Conservation (phyloP, 2,888 invertebrate genomes). For the Teinopalpus imperialis region DNA sequence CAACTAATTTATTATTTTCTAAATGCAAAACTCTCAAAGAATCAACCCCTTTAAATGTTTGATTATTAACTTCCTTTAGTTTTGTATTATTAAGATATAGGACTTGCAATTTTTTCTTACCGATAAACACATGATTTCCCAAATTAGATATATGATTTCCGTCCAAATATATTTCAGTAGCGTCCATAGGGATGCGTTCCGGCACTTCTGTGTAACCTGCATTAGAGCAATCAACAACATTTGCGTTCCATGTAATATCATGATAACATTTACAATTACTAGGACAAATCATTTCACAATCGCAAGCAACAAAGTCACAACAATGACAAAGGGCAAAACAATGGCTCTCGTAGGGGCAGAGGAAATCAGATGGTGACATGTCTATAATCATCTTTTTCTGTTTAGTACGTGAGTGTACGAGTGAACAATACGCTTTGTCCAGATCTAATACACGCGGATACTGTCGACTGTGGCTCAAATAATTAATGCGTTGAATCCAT, state of each 20-base stretch:
- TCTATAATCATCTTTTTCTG: slow-evolving; percentile 87
- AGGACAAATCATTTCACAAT: slow-evolving; percentile 95
- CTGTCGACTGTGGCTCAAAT: slow-evolving; percentile 87
- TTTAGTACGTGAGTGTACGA: slow-evolving; percentile 85
- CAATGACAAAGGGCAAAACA: slow-evolving; percentile 95
- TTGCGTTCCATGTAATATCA: slow-evolving; percentile 91
- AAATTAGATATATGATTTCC: slow-evolving; percentile 90
- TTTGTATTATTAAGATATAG: slow-evolving; percentile 90
- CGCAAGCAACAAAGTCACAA: slow-evolving; percentile 94
- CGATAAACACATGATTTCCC: slow-evolving; percentile 92
- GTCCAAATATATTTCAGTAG: slow-evolving; percentile 93
- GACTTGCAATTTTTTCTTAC: slow-evolving; percentile 89
- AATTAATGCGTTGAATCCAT: slow-evolving; percentile 91
- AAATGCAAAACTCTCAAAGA: slow-evolving; percentile 88
- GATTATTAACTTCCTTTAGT: slow-evolving; percentile 88
- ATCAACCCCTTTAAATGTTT: slow-evolving; percentile 90
- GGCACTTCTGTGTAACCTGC: slow-evolving; percentile 88
- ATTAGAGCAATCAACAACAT: slow-evolving; percentile 91
- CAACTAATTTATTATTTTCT: slow-evolving; percentile 88
- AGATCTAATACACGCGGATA: slow-evolving; percentile 91
- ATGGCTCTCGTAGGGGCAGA: slow-evolving; percentile 90
- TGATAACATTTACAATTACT: slow-evolving; percentile 92
- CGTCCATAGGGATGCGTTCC: slow-evolving; percentile 92
- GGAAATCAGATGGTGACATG: slow-evolving; percentile 88
- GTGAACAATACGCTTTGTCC: slow-evolving; percentile 88